Conservation (phyloP, 2,113 vertebrate genomes). For the Chloropsis hardwickii region DNA sequence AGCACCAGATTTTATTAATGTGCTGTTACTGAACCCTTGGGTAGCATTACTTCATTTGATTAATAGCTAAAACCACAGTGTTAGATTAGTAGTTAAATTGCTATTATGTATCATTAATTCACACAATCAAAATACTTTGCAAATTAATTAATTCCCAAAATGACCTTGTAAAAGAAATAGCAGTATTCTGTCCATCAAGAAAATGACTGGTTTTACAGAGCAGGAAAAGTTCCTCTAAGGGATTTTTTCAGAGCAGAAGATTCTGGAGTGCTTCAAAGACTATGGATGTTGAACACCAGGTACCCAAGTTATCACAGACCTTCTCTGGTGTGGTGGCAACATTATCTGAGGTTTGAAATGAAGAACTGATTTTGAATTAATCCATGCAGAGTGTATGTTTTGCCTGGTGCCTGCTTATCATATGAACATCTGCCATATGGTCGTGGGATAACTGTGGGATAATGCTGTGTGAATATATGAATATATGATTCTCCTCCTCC, state of each 20-base stretch:
- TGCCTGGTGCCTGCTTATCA: neutral
- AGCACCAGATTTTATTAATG: neutral
- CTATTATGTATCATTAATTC: neutral
- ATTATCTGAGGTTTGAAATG: neutral
- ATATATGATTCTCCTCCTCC: neutral
- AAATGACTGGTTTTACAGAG: neutral
- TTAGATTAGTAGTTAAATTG: neutral
- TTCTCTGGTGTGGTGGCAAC: neutral
- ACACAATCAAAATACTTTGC: neutral
- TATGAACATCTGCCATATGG: neutral
- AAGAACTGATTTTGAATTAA: neutral
- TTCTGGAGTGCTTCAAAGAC: neutral
- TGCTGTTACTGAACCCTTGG: neutral
- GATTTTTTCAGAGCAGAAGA: neutral
- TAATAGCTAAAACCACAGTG: neutral
- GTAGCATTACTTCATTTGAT: neutral
- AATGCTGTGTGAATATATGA: neutral
- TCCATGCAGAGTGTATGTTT: neutral
- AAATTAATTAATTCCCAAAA: neutral
- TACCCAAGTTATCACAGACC: neutral
- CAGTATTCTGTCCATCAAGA: neutral
- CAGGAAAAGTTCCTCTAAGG: neutral
- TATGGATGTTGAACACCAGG: neutral
- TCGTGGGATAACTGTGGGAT: neutral
- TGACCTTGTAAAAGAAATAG: neutral